These are phyloP conservation scores for Oreochromis grahami DNA, from an alignment of 2,797 vertebrate species.

Conservation along the genomic window DNA sequence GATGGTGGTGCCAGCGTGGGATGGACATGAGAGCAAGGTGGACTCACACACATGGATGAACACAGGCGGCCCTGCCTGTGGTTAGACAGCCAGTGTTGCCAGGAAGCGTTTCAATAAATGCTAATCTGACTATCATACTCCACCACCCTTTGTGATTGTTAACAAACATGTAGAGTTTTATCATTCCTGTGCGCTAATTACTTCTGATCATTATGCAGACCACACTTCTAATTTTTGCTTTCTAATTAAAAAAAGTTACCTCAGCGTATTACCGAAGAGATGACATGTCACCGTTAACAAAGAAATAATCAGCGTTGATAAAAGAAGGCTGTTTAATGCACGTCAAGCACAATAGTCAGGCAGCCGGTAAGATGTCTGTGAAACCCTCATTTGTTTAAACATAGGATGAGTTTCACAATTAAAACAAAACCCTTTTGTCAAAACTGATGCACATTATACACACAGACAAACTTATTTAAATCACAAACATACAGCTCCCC, in stretches of 20 bases:
- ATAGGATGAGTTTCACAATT: neutral
- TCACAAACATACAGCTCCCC: neutral
- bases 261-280: neutral
- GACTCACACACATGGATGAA: slow-evolving; percentile 43
- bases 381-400: neutral
- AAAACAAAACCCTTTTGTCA: neutral
- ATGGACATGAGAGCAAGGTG: slow-evolving; percentile 35
- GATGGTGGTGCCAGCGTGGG: slow-evolving; percentile 66
- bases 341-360: neutral
- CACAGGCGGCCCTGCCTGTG: slow-evolving; percentile 19
- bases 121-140: slow-evolving; percentile 17
- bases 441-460: neutral
- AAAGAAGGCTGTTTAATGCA: slow-evolving; percentile 10
- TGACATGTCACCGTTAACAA: slow-evolving; percentile 34
- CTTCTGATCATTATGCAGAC: slow-evolving; percentile 2
- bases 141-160: neutral
- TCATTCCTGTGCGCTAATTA: slow-evolving; percentile 3
- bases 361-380: neutral
- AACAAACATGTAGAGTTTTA: neutral
- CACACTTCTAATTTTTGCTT: slow-evolving; percentile 12
- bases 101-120: slow-evolving; percentile 20
- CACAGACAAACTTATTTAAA: neutral
- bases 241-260: slow-evolving; percentile 46
- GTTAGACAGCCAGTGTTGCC: slow-evolving; percentile 10
- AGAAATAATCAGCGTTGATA: slow-evolving; percentile 23